These are phyloP conservation scores for Dendrolimus kikuchii DNA, from an alignment of 1,140 invertebrate genomes.

Conservation along the genomic window DNA sequence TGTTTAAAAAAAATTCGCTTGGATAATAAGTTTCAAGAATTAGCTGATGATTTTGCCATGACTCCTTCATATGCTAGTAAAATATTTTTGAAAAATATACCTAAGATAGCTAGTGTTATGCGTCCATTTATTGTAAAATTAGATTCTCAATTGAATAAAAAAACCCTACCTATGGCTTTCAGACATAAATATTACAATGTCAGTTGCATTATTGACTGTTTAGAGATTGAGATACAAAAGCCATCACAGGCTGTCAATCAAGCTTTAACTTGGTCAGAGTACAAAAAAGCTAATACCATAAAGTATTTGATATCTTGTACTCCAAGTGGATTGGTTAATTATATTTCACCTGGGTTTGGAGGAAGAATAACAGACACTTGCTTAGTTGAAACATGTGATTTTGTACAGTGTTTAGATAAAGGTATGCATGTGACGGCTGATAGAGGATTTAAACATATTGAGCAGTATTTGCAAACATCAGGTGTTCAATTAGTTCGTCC, in stretches of 20 bases:
- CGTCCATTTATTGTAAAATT: conserved; percentile 16
- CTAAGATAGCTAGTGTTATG: conserved; percentile 16
- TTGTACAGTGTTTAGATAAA: conserved; percentile 27
- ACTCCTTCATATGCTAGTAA: conserved; percentile 14
- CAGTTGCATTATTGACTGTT: conserved; percentile 44
- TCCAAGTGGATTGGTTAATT: conserved; percentile 56
- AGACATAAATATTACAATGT: conserved; percentile 29
- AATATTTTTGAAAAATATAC: conserved; percentile 19
- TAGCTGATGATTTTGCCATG: conserved; percentile 12
- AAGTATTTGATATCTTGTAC: conserved; percentile 67
- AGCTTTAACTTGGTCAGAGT: conserved; percentile 62
- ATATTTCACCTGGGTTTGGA: conserved; percentile 48
- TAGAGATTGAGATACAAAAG: conserved; percentile 60
- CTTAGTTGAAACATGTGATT: conserved; percentile 43
- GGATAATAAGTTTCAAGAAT: conserved; percentile 15
- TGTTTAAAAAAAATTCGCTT: conserved; percentile 21
- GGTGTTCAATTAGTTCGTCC: conserved; percentile 40
- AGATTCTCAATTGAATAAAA: conserved; percentile 10
- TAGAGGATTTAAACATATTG: conserved; percentile 45
- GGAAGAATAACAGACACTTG: conserved; percentile 40
- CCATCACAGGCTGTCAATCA: conserved; percentile 46
- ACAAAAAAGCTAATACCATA: conserved; percentile 64
- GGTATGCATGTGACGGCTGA: conserved; percentile 37
- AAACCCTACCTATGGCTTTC: conserved; percentile 35
- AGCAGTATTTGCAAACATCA: conserved; percentile 21